Conservation (phyloP, 2,797 vertebrate species). For the Gephyroberyx darwinii region DNA sequence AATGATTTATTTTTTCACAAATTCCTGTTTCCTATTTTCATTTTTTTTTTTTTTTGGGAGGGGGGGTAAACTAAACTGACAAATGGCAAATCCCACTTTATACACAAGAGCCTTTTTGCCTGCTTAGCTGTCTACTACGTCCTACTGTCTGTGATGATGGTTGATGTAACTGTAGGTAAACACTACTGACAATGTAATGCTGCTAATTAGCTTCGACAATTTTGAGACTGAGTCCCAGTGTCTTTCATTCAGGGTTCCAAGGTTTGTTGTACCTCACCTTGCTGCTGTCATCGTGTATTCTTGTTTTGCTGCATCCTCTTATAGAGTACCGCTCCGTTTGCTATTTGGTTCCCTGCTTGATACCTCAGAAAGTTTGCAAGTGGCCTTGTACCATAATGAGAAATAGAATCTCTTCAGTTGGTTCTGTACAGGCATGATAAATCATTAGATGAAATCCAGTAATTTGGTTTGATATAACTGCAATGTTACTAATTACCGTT, state of each 20-base stretch:
- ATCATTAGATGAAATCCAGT: constrained; percentile 30
- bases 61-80: constrained; percentile 50
- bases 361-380: constrained; percentile 71
- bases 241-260: constrained; percentile 72
- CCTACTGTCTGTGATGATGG: constrained; percentile 49
- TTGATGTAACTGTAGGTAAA: constrained; percentile 39
- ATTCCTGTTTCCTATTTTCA: constrained; percentile 14
- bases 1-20: constrained; percentile 40
- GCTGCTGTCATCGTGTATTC: constrained; percentile 58
- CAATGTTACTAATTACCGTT: constrained; percentile 58
- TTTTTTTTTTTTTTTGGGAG: constrained; percentile 7
- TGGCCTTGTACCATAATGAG: constrained; percentile 66
- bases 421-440: constrained; percentile 50
- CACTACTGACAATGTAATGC: constrained; percentile 66
- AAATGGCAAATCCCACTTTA: constrained; percentile 64
- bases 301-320: constrained; percentile 29
- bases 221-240: constrained; percentile 47
- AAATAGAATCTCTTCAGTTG: constrained; percentile 38
- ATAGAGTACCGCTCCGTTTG: constrained; percentile 28
- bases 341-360: constrained; percentile 46
- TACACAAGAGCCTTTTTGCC: constrained; percentile 65
- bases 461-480: constrained; percentile 41
- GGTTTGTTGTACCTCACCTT: constrained; percentile 45
- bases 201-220: constrained; percentile 75
- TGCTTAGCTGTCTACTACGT: constrained; percentile 65